Conservation (phyloP, 2,888 invertebrate genomes). For the Cephus runcator region DNA sequence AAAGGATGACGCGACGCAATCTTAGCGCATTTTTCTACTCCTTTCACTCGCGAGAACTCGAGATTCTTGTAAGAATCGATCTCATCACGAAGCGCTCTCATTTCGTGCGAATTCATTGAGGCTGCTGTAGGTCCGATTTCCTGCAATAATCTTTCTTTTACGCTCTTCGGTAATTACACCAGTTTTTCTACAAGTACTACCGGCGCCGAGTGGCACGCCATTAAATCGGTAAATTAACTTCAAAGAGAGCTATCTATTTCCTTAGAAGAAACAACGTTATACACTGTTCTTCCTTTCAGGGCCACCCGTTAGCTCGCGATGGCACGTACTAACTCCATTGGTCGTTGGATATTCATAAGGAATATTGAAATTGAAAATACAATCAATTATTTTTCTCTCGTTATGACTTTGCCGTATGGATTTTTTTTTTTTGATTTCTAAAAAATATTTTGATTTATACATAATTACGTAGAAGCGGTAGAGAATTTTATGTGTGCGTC, state of each 20-base stretch:
- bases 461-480: not conserved
- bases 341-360: not conserved
- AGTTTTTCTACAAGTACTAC: not conserved
- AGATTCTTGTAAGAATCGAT: not conserved
- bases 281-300: not conserved
- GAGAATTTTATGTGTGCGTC: not conserved
- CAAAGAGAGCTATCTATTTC: not conserved
- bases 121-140: slow-evolving; percentile 20
- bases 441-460: not conserved
- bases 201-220: not conserved
- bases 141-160: slow-evolving; percentile 21
- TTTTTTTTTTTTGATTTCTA: not conserved
- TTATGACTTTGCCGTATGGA: not conserved
- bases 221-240: not conserved
- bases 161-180: not conserved
- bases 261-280: not conserved
- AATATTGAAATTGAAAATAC: not conserved
- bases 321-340: not conserved
- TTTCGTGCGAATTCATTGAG: slow-evolving; percentile 28
- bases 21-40: not conserved
- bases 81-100: not conserved
- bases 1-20: not conserved
- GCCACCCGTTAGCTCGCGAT: not conserved
- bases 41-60: not conserved
- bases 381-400: not conserved